These are phyloP conservation scores for Scolopax bukidnonensis DNA, from an alignment of 2,797 vertebrate genomes.

Conservation along the genomic window DNA sequence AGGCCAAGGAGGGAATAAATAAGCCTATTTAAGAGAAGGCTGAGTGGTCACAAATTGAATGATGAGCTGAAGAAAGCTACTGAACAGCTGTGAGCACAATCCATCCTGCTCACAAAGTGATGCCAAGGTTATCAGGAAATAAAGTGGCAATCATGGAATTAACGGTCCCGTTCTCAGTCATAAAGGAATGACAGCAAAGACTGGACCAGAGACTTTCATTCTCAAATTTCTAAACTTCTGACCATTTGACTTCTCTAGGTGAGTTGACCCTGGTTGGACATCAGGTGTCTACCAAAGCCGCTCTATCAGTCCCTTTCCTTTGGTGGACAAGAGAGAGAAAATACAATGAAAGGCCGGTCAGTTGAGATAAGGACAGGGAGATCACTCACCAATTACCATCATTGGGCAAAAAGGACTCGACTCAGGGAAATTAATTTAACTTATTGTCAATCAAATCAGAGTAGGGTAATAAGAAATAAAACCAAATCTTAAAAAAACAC, in stretches of 20 bases:
- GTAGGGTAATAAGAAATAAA: not conserved
- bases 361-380: not conserved
- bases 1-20: not conserved
- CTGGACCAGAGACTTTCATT: not conserved
- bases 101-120: not conserved
- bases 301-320: not conserved
- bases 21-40: not conserved
- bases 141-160: not conserved
- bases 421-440: not conserved
- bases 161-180: not conserved
- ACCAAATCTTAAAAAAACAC: not conserved
- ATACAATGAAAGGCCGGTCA: not conserved
- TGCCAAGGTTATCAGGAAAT: not conserved
- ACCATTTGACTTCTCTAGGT: not conserved
- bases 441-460: not conserved
- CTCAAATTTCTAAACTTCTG: not conserved
- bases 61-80: not conserved
- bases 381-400: not conserved
- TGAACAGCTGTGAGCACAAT: not conserved
- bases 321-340: not conserved
- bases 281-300: not conserved
- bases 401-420: fast-evolving
- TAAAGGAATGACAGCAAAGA: not conserved
- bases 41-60: not conserved
- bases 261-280: not conserved